Evolutionary conservation across 2,113 vertebrate species (phyloP).

Genomic region (Saccopteryx leptura): DNA sequence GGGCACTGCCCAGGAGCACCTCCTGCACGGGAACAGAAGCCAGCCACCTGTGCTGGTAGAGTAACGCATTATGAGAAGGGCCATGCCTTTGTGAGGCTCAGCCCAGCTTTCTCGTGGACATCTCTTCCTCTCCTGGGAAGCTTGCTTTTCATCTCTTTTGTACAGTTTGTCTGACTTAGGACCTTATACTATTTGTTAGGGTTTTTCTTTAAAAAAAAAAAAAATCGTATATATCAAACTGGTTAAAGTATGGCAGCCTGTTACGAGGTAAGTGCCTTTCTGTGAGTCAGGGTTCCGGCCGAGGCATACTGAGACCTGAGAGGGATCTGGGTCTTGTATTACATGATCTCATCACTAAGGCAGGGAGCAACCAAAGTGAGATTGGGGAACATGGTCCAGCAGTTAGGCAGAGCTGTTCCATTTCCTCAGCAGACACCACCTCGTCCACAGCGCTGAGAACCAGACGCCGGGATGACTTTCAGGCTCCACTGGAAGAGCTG

Average conservation of each 20-base stretch:
- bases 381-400: background rate
- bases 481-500: background rate
- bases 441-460: background rate
- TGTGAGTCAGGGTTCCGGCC: background rate
- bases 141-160: slow-evolving; percentile 50
- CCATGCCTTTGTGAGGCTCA: background rate
- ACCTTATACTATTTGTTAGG: slow-evolving; percentile 51
- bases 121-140: slow-evolving; percentile 58
- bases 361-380: background rate
- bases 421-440: background rate
- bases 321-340: background rate
- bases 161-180: slow-evolving; percentile 68
- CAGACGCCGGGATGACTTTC: background rate
- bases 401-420: background rate
- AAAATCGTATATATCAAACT: slow-evolving; percentile 60
- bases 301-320: background rate
- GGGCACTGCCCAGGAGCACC: background rate
- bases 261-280: slow-evolving; percentile 72
- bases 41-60: background rate
- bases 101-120: slow-evolving; percentile 6
- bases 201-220: slow-evolving; percentile 38
- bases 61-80: background rate
- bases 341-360: background rate
- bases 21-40: background rate
- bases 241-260: slow-evolving; percentile 59